These are phyloP conservation scores for Chrysogorgia sp. DNA, from an alignment of 92 coral and sea anemone genomes.

Conservation along the genomic window DNA sequence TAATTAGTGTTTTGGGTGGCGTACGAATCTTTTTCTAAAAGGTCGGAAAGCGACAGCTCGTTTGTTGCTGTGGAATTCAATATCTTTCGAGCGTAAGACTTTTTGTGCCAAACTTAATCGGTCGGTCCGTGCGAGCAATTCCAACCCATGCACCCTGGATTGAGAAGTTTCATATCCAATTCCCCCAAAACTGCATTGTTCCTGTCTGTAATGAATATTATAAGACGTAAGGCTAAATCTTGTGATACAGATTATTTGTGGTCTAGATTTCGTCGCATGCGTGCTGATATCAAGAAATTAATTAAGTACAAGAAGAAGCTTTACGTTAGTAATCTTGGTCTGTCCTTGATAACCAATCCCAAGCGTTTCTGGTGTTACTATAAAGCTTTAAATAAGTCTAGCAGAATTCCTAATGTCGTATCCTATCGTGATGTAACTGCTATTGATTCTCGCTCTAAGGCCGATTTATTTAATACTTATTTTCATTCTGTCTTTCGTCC, in stretches of 20 bases:
- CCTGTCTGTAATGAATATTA: neutral
- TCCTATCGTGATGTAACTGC: slow-evolving; percentile 16
- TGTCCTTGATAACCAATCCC: slow-evolving; percentile 46
- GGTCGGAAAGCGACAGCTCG: too few species aligned
- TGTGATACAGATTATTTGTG: slow-evolving; percentile 43
- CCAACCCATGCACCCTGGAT: too few species aligned
- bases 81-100: too few species aligned
- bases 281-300: slow-evolving; percentile 49
- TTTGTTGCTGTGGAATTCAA: too few species aligned
- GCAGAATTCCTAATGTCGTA: slow-evolving; percentile 45
- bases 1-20: too few species aligned
- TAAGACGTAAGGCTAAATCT: slow-evolving; percentile 46
- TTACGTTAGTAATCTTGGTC: slow-evolving; percentile 47
- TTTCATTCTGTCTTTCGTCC: slow-evolving; percentile 40
- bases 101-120: too few species aligned
- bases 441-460: slow-evolving; percentile 38
- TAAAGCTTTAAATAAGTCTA: slow-evolving; percentile 45
- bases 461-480: slow-evolving; percentile 52
- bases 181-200: slow-evolving; percentile 18
- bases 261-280: slow-evolving; percentile 33
- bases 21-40: too few species aligned
- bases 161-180: too few species aligned
- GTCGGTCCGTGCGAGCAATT: too few species aligned
- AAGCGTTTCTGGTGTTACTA: slow-evolving; percentile 63
- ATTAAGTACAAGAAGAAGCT: slow-evolving; percentile 46